Evolutionary conservation across 2,797 vertebrate species (phyloP), one percentile per base, ranked within the genome.

Genomic region (Dendrocincla tyrannina): DNA sequence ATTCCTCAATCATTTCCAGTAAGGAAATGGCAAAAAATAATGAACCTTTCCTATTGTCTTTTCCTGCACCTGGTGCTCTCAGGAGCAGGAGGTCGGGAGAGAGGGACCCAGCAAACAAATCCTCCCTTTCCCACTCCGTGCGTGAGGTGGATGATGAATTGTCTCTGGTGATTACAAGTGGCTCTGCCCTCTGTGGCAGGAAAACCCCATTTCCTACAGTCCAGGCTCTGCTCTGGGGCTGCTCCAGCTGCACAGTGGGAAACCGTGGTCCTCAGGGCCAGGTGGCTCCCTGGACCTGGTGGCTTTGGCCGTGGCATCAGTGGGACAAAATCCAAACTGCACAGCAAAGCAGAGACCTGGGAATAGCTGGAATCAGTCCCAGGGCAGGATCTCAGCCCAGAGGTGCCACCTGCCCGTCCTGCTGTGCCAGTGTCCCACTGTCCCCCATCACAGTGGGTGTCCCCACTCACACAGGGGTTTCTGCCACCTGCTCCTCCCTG

Each of bases 211-310:
- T 91, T 89, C 85, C 64, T 41, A 2, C 9, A 2, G 64, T 3
- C n/a, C 85, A 22, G 91, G 13, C 77, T 13, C 37, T 20, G 1
- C 0, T 5, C 46, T 32, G 75, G 28, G 20, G 69, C 80, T 25
- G 39, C 55, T 37, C 39, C 0, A 1, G 62, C 72, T 6, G 44
- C 39, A 11, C 50, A 1, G 58, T 4, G 1, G 18, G 69, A 37
- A 44, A 30, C 5, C 0, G 0, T 0, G 2, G 55, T 24, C 60
- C 59, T 58, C 2, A 2, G 41, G 15, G 32, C 70, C 2, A 0
- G 18, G 44, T 3, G 23, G 60, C 41, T 24, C 56, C 10, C 35
- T 32, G 52, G 56, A 52, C 35, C 3, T 2, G 2, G 30, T 20
- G 55, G 15, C 85, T 64, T 60, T 39, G 70, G 44, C 76, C 12